Base-by-base conservation (phyloP, 2,797 vertebrate species). In the Remorina albescens region DNA sequence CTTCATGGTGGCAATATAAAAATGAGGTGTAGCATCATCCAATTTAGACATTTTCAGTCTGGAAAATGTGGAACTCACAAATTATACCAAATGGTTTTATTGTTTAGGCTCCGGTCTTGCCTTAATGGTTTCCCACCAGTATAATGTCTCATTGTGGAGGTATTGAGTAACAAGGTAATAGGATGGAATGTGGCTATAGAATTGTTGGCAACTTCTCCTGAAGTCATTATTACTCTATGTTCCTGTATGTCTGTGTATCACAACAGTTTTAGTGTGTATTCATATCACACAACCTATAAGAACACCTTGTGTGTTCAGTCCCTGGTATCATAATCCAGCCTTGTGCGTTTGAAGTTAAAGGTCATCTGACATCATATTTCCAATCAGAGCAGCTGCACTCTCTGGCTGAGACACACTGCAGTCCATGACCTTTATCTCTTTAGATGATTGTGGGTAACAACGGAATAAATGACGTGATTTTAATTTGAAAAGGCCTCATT, bases 71-170 rank as follows among this genome's bases (percentile, higher is more conserved):
- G 6, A 3, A 30, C 30, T 30, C 30, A 23, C 21, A 30, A 62
- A 55, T 67, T 18, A 19, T n/a, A 62, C 8, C 21, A 47, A 21
- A 23, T 9, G 36, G 13, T 56, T 37, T 21, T 25, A 46, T 21
- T 63, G 37, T 54, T 55, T 57, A 28, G 57, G 56, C 57, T 80
- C n/a, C 49, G 47, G 63, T 36, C 34, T 49, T 57, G 34, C 25
- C 28, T 30, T 62, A 67, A 55, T 74, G 55, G 66, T 82, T 88
- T 91, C 87, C 83, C 88, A 89, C 80, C 80, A 76, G 84, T 87
- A 80, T 89, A 84, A 74, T 66, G 73, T 89, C 81, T 84, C 84
- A 59, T 65, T 53, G 57, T 42, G 59, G 55, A 51, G 67, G 76
- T 80, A 81, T 89, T 67, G 53, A 67, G 74, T 86, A 74, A 81